Evolutionary conservation across 2,797 vertebrate genomes (phyloP).

Genomic region (Antennarius maculatus): DNA sequence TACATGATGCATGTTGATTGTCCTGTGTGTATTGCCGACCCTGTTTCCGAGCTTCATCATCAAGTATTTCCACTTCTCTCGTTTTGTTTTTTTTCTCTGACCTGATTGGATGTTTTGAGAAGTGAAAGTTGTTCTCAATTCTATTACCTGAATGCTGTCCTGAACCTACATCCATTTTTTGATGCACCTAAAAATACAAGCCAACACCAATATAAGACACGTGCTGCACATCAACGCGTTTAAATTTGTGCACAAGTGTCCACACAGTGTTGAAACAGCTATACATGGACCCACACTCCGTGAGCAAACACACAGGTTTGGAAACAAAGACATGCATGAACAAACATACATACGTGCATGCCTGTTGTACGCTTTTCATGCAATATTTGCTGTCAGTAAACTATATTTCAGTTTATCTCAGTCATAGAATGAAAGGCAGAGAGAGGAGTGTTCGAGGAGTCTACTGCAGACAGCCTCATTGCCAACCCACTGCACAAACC

Average conservation of each 20-base stretch:
- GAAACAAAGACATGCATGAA: slow-evolving; percentile 6
- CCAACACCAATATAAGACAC: slow-evolving; percentile 15
- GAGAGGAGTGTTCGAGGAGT: slow-evolving; percentile 59
- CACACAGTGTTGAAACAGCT: slow-evolving; percentile 7
- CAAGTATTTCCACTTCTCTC: slow-evolving; percentile 25
- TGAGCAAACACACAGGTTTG: slow-evolving; percentile 6
- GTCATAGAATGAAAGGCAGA: slow-evolving; percentile 47
- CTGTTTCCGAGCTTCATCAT: background rate
- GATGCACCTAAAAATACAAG: slow-evolving; percentile 24
- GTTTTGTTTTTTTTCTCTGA: slow-evolving; percentile 27
- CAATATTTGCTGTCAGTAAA: slow-evolving; percentile 50
- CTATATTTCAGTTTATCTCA: slow-evolving; percentile 59
- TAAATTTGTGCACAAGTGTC: slow-evolving; percentile 4
- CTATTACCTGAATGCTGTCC: slow-evolving; percentile 62
- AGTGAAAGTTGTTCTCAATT: slow-evolving; percentile 73
- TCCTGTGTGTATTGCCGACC: background rate
- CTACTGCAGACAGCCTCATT: slow-evolving; percentile 73
- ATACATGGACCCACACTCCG: slow-evolving; percentile 20
- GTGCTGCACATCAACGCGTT: background rate
- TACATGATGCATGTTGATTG: background rate
- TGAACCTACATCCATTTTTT: slow-evolving; percentile 56
- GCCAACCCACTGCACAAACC: slow-evolving; percentile 75
- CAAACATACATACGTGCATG: background rate
- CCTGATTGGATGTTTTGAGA: slow-evolving; percentile 68
- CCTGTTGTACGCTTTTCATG: slow-evolving; percentile 5